Base-by-base conservation (phyloP, 1,140 invertebrate genomes). In the Nebria ingens region DNA sequence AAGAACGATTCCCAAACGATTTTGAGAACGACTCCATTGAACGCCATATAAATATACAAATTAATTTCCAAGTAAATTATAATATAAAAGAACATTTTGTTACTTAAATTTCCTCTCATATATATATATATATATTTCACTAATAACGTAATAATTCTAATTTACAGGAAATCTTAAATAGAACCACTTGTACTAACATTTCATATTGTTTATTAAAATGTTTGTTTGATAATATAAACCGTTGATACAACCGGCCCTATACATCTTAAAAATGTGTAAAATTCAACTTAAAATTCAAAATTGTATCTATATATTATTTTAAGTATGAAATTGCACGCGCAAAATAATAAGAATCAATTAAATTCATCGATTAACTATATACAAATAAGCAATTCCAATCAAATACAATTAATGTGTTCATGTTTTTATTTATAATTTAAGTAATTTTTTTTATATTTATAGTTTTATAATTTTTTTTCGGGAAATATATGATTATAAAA, bases 301-400 rank as follows among this genome's bases (percentile, higher is more conserved):
- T n/a, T n/a, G n/a, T n/a, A n/a, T n/a, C n/a, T n/a, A n/a, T n/a
- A n/a, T n/a, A n/a, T n/a, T n/a, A 45, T 45, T 45, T 45, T 45
- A 45, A 45, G 40, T 45, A 45, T 45, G 40, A 45, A 45, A 45
- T 45, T 45, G 40, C 40, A 45, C 40, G n/a, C n/a, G 40, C 40
- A 17, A 45, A 45, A 45, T 17, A 17, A 45, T 45, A 45, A 12
- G n/a, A n/a, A n/a, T n/a, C n/a, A n/a, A n/a, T n/a, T n/a, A n/a
- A n/a, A n/a, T 45, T 12, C 3, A 12, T 12, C 40, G 9, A 17
- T 12, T 45, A 45, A 45, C 40, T 45, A 45, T 45, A 17, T 45
- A 45, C 40, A 45, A 45, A 45, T 17, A 11, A 45, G 40, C 40
- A 45, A 45, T 45, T n/a, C 40, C 9, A 45, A 45, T 45, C 40